A percentile compares a stretch with the other conserved stretches of the same genome.
Evolutionary conservation across 1,140 invertebrate species (phyloP).

Genomic region (Solenopsis invicta): DNA sequence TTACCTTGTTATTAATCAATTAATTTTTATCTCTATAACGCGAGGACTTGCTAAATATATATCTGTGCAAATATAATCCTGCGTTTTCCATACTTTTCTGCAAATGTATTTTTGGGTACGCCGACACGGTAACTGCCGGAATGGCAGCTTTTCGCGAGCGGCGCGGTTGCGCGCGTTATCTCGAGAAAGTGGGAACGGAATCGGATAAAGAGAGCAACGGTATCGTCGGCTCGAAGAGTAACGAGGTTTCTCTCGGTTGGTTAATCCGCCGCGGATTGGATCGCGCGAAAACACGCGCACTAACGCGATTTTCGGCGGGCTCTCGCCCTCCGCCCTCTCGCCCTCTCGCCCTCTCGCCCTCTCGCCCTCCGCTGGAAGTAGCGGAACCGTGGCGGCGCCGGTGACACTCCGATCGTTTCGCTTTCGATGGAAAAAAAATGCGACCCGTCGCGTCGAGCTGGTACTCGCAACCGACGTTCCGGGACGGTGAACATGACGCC

Average conservation of each 20-base stretch:
- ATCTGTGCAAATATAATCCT: not conserved
- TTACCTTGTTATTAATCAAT: not conserved
- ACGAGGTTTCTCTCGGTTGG: conserved; percentile 77
- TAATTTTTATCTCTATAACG: not conserved
- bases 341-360: not conserved
- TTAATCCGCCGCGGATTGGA: conserved; percentile 79
- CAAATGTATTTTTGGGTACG: not conserved
- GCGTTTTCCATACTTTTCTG: not conserved
- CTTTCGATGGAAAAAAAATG: conserved; percentile 59
- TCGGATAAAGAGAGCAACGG: conserved; percentile 76
- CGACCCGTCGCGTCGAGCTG: not conserved
- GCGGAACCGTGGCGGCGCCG: conserved; percentile 47
- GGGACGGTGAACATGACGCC: not conserved
- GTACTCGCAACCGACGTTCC: not conserved
- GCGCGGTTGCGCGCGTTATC: conserved; percentile 55
- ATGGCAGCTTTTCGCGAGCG: conserved; percentile 29
- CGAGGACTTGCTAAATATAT: not conserved
- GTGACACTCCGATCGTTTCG: conserved; percentile 66
- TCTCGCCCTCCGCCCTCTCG: conserved; percentile 43
- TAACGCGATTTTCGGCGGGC: conserved; percentile 74
- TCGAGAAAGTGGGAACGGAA: conserved; percentile 74
- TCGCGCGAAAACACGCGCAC: conserved; percentile 80
- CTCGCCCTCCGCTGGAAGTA: conserved; percentile 20
- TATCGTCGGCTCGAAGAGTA: conserved; percentile 75
- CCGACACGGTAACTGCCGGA: not conserved